phyloP scores from a whole-genome alignment of 2,888 invertebrate genomes.

The Bombyx huttoni region DNA sequence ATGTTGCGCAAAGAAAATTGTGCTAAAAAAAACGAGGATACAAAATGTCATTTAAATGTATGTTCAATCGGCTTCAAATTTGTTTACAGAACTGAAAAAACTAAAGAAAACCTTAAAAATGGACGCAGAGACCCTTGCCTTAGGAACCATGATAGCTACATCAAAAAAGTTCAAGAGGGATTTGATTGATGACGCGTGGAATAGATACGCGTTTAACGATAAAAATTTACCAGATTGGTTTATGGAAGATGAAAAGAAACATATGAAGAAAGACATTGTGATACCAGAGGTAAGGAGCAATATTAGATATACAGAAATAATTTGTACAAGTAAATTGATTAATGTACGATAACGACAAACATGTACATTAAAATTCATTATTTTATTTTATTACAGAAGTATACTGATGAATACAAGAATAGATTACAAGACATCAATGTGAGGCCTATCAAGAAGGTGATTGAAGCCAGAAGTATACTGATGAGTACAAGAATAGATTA shows the following conservation, averaged over 20 bases:
- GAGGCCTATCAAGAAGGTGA: conserved; percentile 96
- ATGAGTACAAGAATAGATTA: conserved; percentile 86
- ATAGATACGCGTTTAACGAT: conserved; percentile 94
- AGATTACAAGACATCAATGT: conserved; percentile 89
- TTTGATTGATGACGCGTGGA: conserved; percentile 91
- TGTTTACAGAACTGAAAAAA: conserved; percentile 50
- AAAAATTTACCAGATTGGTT: conserved; percentile 97
- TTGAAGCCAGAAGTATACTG: conserved; percentile 94
- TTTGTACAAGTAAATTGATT: too few relatives aligned
- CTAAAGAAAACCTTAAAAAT: conserved; percentile 78
- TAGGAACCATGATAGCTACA: conserved; percentile 92
- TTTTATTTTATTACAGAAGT: conserved; percentile 62
- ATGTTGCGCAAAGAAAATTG: not conserved
- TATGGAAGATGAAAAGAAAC: conserved; percentile 90
- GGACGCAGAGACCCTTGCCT: conserved; percentile 89
- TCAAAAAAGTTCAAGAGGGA: conserved; percentile 94
- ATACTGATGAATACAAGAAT: conserved; percentile 88
- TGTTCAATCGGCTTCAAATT: too few relatives aligned
- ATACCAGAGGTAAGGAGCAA: conserved; percentile 80
- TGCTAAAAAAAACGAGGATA: not conserved
- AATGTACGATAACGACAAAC: not conserved
- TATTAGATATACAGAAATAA: not conserved
- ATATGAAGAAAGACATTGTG: conserved; percentile 86
- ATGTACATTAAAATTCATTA: not conserved
- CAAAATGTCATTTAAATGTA: not conserved